Conservation (phyloP, 2,797 vertebrate species). For the Streptopelia turtur region DNA sequence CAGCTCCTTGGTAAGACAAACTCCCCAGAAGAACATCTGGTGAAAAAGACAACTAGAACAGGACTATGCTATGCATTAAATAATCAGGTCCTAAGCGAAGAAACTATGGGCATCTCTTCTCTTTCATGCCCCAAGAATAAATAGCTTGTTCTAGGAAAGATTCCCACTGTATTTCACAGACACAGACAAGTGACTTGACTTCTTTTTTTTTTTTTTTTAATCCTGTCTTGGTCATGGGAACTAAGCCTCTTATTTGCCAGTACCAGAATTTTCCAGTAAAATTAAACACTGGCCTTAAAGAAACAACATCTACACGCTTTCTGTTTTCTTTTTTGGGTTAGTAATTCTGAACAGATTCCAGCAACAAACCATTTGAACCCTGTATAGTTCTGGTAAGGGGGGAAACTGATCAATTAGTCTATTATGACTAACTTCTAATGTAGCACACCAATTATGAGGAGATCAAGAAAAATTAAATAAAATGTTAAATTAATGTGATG, state of each 20-base stretch:
- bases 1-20: neutral
- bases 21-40: neutral
- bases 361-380: neutral
- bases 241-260: neutral
- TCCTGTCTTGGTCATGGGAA: rapidly evolving
- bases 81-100: no score
- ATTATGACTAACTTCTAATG: neutral
- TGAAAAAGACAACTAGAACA: neutral
- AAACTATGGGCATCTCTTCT: neutral
- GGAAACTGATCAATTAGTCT: neutral
- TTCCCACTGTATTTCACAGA: neutral
- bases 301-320: neutral
- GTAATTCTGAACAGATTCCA: neutral
- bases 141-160: neutral
- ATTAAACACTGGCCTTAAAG: neutral
- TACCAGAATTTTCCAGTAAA: neutral
- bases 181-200: neutral
- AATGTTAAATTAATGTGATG: neutral
- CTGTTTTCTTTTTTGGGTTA: neutral
- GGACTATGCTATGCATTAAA: neutral
- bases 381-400: neutral
- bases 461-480: slow-evolving; percentile 35
- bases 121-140: neutral
- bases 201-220: neutral
- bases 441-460: neutral